These are phyloP conservation scores for Zeugodacus cucurbitae DNA, from an alignment of 1,140 invertebrate species.

Conservation along the genomic window DNA sequence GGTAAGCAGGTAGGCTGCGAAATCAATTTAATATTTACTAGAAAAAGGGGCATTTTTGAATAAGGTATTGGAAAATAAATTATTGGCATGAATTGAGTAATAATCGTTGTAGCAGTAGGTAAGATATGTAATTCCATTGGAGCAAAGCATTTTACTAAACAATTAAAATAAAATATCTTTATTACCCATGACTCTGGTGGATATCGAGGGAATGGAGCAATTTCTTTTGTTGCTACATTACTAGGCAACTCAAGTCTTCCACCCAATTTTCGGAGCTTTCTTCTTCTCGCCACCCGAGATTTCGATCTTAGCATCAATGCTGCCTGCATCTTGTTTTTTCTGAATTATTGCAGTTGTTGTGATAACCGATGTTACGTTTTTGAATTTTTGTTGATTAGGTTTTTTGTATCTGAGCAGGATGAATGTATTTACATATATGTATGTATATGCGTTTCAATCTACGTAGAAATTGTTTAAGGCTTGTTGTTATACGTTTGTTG, in stretches of 20 bases:
- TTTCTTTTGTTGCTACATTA: constrained; percentile 85
- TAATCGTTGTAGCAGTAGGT: neutral
- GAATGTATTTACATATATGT: neutral
- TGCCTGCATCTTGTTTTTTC: constrained; percentile 83
- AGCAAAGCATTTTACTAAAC: constrained; percentile 27
- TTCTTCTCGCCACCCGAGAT: constrained; percentile 81
- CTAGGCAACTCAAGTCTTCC: constrained; percentile 82
- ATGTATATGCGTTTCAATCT: neutral
- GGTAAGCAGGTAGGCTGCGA: neutral
- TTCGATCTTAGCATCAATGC: constrained; percentile 89
- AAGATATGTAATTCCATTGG: neutral
- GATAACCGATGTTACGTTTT: neutral
- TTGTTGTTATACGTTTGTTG: neutral
- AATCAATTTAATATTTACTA: neutral
- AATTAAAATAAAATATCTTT: constrained; percentile 42
- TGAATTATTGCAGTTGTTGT: constrained; percentile 19
- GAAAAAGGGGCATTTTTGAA: neutral
- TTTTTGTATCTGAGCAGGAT: neutral
- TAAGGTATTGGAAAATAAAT: neutral
- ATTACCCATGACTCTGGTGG: constrained; percentile 81
- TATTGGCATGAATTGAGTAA: neutral
- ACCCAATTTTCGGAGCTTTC: constrained; percentile 76
- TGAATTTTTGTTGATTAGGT: neutral
- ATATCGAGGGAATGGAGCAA: constrained; percentile 85
- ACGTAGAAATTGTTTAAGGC: neutral